Conservation (phyloP, 2,113 vertebrate species). For the Cryptotis parvus region DNA sequence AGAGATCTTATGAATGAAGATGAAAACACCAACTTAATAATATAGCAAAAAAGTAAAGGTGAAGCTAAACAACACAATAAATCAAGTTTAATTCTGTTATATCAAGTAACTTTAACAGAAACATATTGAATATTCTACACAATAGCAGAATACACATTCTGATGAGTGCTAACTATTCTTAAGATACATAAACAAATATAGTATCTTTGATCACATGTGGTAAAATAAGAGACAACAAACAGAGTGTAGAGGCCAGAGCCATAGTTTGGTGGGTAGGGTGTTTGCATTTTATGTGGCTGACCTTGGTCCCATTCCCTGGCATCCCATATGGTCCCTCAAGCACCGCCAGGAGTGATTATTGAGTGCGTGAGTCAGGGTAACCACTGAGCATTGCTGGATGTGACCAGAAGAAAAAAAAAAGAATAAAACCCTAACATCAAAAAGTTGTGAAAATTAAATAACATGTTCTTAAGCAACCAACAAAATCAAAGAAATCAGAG, state of each 20-base stretch:
- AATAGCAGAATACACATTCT: not conserved
- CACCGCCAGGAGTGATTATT: too few relatives aligned
- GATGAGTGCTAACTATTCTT: not conserved
- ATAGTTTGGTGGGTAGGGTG: too few relatives aligned
- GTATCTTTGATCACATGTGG: not conserved
- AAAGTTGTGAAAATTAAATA: not conserved
- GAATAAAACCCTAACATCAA: not conserved
- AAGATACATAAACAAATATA: not conserved
- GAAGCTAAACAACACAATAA: conserved; percentile 5
- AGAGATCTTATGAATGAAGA: not conserved
- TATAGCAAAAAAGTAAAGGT: conserved; percentile 9
- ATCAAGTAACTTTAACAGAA: not conserved
- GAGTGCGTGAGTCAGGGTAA: too few relatives aligned
- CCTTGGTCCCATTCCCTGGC: too few relatives aligned
- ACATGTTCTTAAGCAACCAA: not conserved
- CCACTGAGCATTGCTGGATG: too few relatives aligned
- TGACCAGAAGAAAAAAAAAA: too few relatives aligned
- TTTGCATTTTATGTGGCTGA: too few relatives aligned
- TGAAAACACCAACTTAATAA: not conserved
- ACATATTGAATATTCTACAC: not conserved
- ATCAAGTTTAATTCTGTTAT: not conserved
- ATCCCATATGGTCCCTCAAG: too few relatives aligned
- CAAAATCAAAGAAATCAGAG: not conserved
- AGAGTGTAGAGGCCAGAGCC: too few relatives aligned
- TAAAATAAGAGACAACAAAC: not conserved